Evolutionary conservation across 2,797 vertebrate species (phyloP), one percentile per base, ranked within the genome.

Genomic region (Cynodonichthys magdalenae): DNA sequence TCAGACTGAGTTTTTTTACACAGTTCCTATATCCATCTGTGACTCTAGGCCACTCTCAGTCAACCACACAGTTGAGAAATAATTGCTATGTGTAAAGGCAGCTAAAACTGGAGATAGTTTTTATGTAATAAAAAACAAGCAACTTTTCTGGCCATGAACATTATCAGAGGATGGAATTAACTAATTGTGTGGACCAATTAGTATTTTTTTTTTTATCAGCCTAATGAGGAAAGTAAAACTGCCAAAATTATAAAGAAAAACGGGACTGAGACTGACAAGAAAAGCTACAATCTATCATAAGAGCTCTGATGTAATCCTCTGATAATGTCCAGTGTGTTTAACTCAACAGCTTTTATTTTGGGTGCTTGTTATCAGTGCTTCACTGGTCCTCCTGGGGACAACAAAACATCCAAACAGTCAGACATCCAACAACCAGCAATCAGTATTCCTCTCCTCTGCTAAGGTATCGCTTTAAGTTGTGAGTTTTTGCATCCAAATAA

Each of bases 401-500:
- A 79, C 4, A 44, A 80, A 81, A 80, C 49, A 80, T 68, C 61
- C 78, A 78, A 79, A 71, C 75, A 74, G 80, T 85, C 71, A 81
- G 64, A 85, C 75, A 80, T 77, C 77, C 79, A 87, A 87, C 72
- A 83, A 89, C 87, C 91, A 91, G 89, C 89, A 90, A 83, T 81
- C 86, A 90, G 83, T 88, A 85, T 89, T 89, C 69, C 82, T 83
- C 78, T 82, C 77, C 80, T 87, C 83, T 83, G 88, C 89, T 86
- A 86, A 80, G 88, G 88, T 89, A 88, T 85, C 44, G 90, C 90
- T 91, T 92, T 92, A 77, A 89, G 80, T 92, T 91, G 90, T 92
- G 89, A 84, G 79, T 89, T 92, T 92, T 92, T 92, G 90, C 90
- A 92, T 91, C 91, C 81, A 88, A 93, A 92, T 93, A 92, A 93